Conservation (phyloP, 2,888 invertebrate genomes). For the Lasius fuliginosus region DNA sequence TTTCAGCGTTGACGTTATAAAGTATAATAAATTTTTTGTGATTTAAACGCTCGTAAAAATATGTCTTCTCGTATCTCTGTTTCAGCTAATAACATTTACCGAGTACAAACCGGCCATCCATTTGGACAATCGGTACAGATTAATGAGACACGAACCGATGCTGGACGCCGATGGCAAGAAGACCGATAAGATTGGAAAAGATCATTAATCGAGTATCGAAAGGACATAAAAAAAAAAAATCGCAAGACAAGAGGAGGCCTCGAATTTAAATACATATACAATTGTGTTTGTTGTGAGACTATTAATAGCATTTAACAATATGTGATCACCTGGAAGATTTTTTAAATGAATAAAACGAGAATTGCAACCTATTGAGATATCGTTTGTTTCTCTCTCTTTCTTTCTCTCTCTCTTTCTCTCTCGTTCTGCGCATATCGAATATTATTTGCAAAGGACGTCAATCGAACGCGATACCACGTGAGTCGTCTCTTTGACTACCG, state of each 20-base stretch:
- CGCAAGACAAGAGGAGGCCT: background rate
- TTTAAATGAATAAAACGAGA: constrained; percentile 23
- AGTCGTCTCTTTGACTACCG: constrained; percentile 53
- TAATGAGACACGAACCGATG: constrained; percentile 82
- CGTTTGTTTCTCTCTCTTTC: background rate
- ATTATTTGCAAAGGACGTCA: constrained; percentile 30
- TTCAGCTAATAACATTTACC: constrained; percentile 71
- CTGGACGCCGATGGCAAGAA: constrained; percentile 79
- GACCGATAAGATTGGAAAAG: constrained; percentile 78
- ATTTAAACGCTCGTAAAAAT: constrained; percentile 1
- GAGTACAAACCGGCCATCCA: constrained; percentile 79
- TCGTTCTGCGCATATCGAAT: constrained; percentile 11
- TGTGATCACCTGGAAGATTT: background rate
- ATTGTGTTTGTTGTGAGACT: background rate
- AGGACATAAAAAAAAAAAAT: background rate
- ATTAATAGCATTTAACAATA: background rate
- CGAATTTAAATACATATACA: background rate
- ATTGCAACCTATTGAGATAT: background rate
- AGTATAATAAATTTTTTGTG: background rate
- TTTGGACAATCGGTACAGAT: constrained; percentile 84
- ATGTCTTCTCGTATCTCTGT: constrained; percentile 3
- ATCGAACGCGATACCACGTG: constrained; percentile 33
- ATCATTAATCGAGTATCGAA: background rate
- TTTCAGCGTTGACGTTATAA: background rate
- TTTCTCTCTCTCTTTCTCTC: too few species aligned